Evolutionary conservation across 2,797 vertebrate species (phyloP).

Genomic region (Myotis daubentonii): DNA sequence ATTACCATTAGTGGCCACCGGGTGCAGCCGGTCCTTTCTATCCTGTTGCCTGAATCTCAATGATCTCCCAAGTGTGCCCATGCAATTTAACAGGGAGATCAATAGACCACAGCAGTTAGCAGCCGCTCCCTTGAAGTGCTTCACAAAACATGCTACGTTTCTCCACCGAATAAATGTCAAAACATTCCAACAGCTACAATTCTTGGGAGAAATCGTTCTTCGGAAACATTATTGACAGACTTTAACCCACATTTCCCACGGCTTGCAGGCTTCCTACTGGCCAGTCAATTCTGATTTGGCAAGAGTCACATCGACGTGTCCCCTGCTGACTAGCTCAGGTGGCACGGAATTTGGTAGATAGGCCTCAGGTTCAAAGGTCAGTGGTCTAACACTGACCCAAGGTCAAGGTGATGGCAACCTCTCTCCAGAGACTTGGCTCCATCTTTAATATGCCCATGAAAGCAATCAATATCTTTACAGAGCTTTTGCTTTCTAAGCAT

Average conservation of each 20-base stretch:
- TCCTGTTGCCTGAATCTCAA: constrained; percentile 91
- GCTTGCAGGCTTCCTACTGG: constrained; percentile 87
- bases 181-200: constrained; percentile 89
- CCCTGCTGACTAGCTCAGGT: constrained; percentile 83
- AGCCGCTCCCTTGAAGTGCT: constrained; percentile 91
- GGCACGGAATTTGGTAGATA: constrained; percentile 80
- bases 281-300: constrained; percentile 95
- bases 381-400: constrained; percentile 89
- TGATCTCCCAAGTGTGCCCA: constrained; percentile 91
- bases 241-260: constrained; percentile 94
- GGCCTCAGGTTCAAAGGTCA: constrained; percentile 87
- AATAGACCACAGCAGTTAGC: constrained; percentile 94
- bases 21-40: constrained; percentile 88
- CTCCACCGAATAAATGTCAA: constrained; percentile 94
- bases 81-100: constrained; percentile 97
- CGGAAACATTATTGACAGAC: constrained; percentile 97
- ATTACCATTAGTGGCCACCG: constrained; percentile 95
- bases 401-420: constrained; percentile 93
- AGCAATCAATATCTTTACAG: constrained; percentile 93
- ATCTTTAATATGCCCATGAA: constrained; percentile 91
- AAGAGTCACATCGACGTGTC: constrained; percentile 86
- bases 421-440: constrained; percentile 88
- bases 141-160: constrained; percentile 89
- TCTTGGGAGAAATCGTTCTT: constrained; percentile 94
- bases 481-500: constrained; percentile 82